phyloP scores from a whole-genome alignment of 2,113 vertebrate genomes.

The Entomyzon cyanotis region DNA sequence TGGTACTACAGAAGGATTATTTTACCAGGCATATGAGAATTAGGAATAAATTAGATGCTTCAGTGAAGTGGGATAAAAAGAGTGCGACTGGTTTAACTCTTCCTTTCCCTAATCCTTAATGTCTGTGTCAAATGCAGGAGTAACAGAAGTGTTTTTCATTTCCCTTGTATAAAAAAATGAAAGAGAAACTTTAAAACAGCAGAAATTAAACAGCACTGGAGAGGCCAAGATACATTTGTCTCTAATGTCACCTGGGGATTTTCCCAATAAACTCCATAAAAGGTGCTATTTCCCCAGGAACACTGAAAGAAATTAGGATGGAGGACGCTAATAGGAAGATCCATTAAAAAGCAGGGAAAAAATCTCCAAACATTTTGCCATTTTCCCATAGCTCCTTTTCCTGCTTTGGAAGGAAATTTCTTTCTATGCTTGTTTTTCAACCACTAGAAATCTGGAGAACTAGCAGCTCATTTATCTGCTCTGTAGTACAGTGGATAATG shows the following conservation, averaged over 20 bases:
- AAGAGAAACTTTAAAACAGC: neutral
- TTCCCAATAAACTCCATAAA: neutral
- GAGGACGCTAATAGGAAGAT: neutral
- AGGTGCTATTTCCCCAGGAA: neutral
- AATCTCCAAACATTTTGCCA: neutral
- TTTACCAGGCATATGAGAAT: neutral
- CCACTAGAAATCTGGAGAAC: neutral
- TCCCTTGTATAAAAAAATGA: neutral
- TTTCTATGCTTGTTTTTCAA: neutral
- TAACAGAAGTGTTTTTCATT: neutral
- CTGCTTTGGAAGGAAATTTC: neutral
- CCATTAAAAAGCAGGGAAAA: neutral
- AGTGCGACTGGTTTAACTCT: neutral
- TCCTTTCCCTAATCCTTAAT: neutral
- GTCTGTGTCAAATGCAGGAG: neutral
- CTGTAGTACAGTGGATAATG: neutral
- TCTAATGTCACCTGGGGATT: neutral
- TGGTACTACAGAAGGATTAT: neutral
- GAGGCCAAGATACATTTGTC: neutral
- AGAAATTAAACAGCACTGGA: neutral
- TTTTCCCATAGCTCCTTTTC: neutral
- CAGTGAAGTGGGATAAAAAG: neutral
- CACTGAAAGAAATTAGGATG: neutral
- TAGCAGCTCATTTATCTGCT: neutral
- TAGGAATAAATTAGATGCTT: neutral